These are phyloP conservation scores for Furnarius figulus DNA, from an alignment of 2,113 vertebrate genomes.

Conservation along the genomic window DNA sequence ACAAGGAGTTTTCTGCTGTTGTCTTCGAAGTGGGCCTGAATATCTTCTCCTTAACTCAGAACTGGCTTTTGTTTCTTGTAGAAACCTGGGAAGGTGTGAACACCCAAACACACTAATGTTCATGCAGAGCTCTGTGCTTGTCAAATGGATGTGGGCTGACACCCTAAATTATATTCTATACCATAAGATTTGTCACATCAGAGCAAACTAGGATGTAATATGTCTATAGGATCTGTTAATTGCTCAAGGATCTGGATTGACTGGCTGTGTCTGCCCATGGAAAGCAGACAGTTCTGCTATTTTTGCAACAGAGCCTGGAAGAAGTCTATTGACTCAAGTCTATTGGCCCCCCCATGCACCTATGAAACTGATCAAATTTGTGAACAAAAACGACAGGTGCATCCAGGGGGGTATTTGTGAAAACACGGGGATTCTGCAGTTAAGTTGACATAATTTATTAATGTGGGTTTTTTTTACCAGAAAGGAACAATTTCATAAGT, in stretches of 20 bases:
- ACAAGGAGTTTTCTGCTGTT: not conserved
- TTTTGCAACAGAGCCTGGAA: fast-evolving
- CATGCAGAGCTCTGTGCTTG: not conserved
- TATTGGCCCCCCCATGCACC: not conserved
- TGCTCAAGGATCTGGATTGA: not conserved
- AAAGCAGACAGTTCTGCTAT: not conserved
- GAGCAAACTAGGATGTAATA: not conserved
- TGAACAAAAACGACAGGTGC: not conserved
- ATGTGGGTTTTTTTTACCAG: not conserved
- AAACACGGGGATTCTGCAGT: not conserved
- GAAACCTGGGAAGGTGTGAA: not conserved
- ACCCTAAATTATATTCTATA: not conserved
- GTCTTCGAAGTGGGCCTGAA: not conserved
- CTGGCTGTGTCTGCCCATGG: not conserved
- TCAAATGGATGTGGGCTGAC: not conserved
- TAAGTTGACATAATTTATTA: not conserved
- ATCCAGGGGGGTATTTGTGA: not conserved
- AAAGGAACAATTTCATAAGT: not conserved
- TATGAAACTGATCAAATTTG: not conserved
- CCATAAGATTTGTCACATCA: not conserved
- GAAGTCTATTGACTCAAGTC: not conserved
- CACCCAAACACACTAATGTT: not conserved
- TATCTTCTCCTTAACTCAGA: not conserved
- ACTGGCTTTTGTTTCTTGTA: not conserved
- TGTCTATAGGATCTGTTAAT: not conserved